Evolutionary conservation across 2,113 vertebrate species (phyloP), one percentile per base, ranked within the genome.

Genomic region (Okapia johnstoni): DNA sequence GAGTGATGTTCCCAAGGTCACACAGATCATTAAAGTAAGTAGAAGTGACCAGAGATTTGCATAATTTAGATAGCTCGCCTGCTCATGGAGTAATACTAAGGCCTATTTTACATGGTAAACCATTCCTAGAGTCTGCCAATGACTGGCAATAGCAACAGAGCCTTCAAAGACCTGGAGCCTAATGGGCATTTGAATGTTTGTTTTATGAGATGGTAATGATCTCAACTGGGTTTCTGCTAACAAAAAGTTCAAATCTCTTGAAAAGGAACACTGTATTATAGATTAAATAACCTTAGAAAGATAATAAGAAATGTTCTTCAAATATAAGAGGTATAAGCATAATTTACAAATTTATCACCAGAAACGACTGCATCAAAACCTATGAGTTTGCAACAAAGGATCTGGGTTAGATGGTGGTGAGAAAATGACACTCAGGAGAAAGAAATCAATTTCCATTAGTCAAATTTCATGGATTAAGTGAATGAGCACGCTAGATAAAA

Each of bases 371-470:
- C 54, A 66, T 91, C 40, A 85, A 94, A 97, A 92, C 50, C 26
- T n/a, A 17, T 40, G 60, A 94, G 46, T 92, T 81, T 85, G 46
- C 83, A 96, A 91, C 85, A 94, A 88, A 93, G 28, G 66, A 90
- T 57, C 21, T 88, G 86, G 77, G 61, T 86, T 97, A 93, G 77
- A 52, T 85, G 79, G 79, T 93, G 50, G 58, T n/a, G 77, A 94
- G 77, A 97, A 94, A 97, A 93, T 90, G 48, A 94, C 46, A 58
- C 88, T 77, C 70, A 85, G 40, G n/a, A 94, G 96, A 98, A 95
- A 96, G 79, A 97, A 97, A 96, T 97, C 97, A 97, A 96, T 98
- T 97, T 86, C 90, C 83, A 93, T 97, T 98, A 96, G 94, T 96
- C 83, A 96, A 93, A 98, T 97, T 96, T 97, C 87, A 96, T 93